Evolutionary conservation across 2,888 invertebrate genomes (phyloP).

Genomic region (Agrochola lota): DNA sequence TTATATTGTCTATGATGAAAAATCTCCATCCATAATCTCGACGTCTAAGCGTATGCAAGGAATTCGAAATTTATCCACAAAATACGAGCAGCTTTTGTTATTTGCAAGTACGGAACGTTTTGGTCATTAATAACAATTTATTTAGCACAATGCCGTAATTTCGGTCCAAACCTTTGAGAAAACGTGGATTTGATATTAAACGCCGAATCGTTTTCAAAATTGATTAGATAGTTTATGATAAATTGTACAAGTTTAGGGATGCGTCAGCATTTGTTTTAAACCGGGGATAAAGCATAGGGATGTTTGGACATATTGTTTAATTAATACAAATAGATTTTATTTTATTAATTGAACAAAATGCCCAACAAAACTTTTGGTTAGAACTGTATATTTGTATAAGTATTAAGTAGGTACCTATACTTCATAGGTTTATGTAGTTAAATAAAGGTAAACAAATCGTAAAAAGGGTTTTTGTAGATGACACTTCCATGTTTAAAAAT

Average conservation of each 20-base stretch:
- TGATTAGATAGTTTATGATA: slow-evolving; percentile 88
- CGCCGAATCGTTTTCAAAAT: slow-evolving; percentile 84
- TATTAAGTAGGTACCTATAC: not conserved
- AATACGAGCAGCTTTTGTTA: slow-evolving; percentile 84
- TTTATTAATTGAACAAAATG: slow-evolving; percentile 1
- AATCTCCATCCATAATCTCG: slow-evolving; percentile 62
- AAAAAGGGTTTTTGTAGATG: too few relatives aligned
- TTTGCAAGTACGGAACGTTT: slow-evolving; percentile 82
- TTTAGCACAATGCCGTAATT: slow-evolving; percentile 88
- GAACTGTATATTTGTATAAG: not conserved
- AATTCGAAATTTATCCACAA: slow-evolving; percentile 82
- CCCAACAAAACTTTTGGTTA: not conserved
- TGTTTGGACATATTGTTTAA: slow-evolving; percentile 50
- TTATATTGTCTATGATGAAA: slow-evolving; percentile 61
- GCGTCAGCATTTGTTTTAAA: slow-evolving; percentile 52
- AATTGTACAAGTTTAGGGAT: slow-evolving; percentile 80
- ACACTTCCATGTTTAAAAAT: too few relatives aligned
- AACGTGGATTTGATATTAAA: slow-evolving; percentile 88
- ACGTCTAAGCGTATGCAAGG: slow-evolving; percentile 72
- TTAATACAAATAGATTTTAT: slow-evolving; percentile 36
- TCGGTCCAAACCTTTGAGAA: slow-evolving; percentile 85
- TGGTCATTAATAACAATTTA: slow-evolving; percentile 90
- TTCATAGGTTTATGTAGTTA: too few relatives aligned
- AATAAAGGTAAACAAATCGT: too few relatives aligned
- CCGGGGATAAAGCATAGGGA: slow-evolving; percentile 35